These are phyloP conservation scores for Poliocrania exsul DNA, from an alignment of 2,797 vertebrate genomes.

Conservation along the genomic window DNA sequence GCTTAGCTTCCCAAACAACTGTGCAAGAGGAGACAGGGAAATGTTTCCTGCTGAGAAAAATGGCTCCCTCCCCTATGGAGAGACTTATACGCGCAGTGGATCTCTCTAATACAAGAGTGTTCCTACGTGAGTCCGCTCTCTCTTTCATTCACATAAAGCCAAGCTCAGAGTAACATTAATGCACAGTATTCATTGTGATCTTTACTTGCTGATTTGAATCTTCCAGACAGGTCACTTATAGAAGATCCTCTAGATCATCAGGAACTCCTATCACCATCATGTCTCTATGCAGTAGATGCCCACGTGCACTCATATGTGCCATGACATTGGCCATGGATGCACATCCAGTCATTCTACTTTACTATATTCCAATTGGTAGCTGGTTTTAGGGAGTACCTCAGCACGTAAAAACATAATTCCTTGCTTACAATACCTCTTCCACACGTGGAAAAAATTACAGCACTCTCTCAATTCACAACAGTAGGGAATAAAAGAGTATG, in stretches of 20 bases:
- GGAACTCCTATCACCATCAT: neutral
- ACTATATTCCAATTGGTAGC: rapidly evolving
- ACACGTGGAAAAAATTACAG: neutral
- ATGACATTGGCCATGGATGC: neutral
- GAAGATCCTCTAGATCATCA: neutral
- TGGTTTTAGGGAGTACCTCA: neutral
- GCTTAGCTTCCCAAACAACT: neutral
- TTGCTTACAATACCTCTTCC: neutral
- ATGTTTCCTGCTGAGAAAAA: neutral
- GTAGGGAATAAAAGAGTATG: neutral
- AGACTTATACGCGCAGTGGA: neutral
- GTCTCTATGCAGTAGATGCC: neutral
- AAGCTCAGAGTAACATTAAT: neutral
- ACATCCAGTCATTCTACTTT: neutral
- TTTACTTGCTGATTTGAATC: neutral
- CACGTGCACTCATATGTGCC: rapidly evolving
- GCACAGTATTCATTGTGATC: neutral
- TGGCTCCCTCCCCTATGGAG: neutral
- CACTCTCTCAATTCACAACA: neutral
- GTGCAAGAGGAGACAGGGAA: neutral
- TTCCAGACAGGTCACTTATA: neutral
- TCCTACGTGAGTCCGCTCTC: neutral
- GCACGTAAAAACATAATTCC: neutral
- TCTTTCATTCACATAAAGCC: neutral
- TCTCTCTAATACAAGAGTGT: neutral